phyloP scores from a whole-genome alignment of 2,888 invertebrate genomes.

The Yponomeuta malinellus region DNA sequence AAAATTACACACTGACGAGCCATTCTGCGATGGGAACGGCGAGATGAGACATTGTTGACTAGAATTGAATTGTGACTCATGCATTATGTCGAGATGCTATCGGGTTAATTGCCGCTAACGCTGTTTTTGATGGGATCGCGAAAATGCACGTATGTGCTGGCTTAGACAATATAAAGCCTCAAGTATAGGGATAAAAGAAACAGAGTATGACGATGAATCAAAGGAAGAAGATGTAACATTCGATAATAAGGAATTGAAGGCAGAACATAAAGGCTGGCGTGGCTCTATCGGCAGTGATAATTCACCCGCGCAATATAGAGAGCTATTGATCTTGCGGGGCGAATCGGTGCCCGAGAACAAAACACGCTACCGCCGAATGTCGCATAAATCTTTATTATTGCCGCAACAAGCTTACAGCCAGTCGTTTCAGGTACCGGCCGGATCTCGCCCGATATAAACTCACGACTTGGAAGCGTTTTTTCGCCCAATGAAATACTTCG shows the following conservation, averaged over 20 bases:
- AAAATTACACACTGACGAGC: conserved; percentile 51
- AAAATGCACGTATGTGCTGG: not conserved
- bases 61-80: conserved; percentile 10
- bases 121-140: not conserved
- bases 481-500: conserved; percentile 74
- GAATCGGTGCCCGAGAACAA: conserved; percentile 72
- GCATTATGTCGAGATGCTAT: conserved; percentile 8
- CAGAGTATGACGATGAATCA: conserved; percentile 4
- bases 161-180: not conserved
- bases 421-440: conserved; percentile 72
- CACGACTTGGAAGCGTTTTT: conserved; percentile 71
- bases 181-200: not conserved
- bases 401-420: conserved; percentile 72
- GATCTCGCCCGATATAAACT: conserved; percentile 64
- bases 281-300: conserved; percentile 61
- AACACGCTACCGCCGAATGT: conserved; percentile 74
- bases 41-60: conserved; percentile 33
- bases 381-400: conserved; percentile 76
- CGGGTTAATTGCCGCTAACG: not conserved
- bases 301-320: conserved; percentile 68
- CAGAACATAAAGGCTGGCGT: conserved; percentile 50
- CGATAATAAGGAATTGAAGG: conserved; percentile 62
- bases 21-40: conserved; percentile 41
- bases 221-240: conserved; percentile 49
- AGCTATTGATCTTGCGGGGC: conserved; percentile 71